Evolutionary conservation across 2,888 invertebrate species (phyloP).

Genomic region (Drosophila tanythrix): DNA sequence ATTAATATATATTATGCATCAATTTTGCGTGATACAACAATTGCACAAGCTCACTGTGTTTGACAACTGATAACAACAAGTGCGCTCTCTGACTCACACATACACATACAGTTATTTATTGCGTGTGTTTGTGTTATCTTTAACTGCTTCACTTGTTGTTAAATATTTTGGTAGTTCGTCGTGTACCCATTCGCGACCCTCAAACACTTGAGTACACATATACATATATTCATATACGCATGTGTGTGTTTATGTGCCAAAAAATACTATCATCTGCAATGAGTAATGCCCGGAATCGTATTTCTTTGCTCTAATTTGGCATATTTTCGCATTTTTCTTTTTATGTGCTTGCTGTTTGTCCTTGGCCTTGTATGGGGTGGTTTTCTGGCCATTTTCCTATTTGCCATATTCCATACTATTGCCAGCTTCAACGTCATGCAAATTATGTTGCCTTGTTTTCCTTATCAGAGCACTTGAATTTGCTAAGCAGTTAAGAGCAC

Average conservation of each 20-base stretch:
- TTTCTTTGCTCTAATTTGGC: slow-evolving; percentile 38
- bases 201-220: slow-evolving; percentile 6
- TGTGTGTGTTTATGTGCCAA: background rate
- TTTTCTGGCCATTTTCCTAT: slow-evolving; percentile 2
- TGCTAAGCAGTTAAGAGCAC: slow-evolving; percentile 18
- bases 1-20: slow-evolving; percentile 16
- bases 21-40: slow-evolving; percentile 7
- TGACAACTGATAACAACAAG: slow-evolving; percentile 57
- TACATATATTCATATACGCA: background rate
- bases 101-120: background rate
- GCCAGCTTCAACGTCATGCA: slow-evolving; percentile 3
- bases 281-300: slow-evolving; percentile 45
- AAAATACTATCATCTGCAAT: slow-evolving; percentile 23
- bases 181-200: slow-evolving; percentile 22
- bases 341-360: slow-evolving; percentile 17
- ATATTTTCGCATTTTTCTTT: background rate
- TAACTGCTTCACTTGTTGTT: slow-evolving; percentile 25
- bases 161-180: slow-evolving; percentile 24
- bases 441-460: slow-evolving; percentile 22
- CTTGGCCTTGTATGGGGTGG: slow-evolving; percentile 46
- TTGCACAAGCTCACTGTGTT: slow-evolving; percentile 36
- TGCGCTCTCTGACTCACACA: slow-evolving; percentile 27
- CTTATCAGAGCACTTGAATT: slow-evolving; percentile 41
- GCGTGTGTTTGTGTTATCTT: slow-evolving; percentile 35
- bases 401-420: background rate